Evolutionary conservation across 2,797 vertebrate genomes (phyloP), one percentile per base, ranked within the genome.

Genomic region (Florisuga fusca): DNA sequence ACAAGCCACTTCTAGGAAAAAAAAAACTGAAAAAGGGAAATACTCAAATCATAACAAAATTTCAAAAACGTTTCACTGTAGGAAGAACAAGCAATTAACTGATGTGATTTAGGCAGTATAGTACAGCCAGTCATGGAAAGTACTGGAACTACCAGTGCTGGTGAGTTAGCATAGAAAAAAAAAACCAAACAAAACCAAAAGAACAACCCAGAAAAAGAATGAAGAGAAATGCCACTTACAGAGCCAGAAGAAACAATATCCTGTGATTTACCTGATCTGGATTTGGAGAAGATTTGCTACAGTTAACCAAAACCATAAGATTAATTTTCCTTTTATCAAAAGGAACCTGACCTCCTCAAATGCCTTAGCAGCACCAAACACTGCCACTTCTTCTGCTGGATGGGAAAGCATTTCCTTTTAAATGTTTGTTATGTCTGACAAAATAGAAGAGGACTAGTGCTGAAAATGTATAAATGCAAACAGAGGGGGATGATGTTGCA

Each of bases 1-100:
- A 94, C 64, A 96, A 94, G 76, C 78, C 95, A 95, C 95, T 96
- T 97, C 88, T 69, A 84, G 55, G 20, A 27, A 58, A 62, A 74
- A 51, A 1, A 2, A 48, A 93, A 87, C 38, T 41, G 34, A 19
- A 63, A 46, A 71, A 58, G 4, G 22, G 12, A 15, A 74, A 29
- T 48, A 81, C 13, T 72, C 68, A 81, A 92, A 68, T 66, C 87
- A 67, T 3, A 51, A 36, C 6, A 16, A 45, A 79, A 33, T 57
- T 71, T 83, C 43, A 9, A 82, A 75, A 94, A 79, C 43, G 15
- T 90, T n/a, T 90, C 58, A 38, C 93, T 71, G 71, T n/a, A 81
- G 43, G 27, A 22, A 87, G 69, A 94, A 58, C 6, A 61, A 74
- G 53, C 38, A 71, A 46, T 34, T 87, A 75, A 86, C 22, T 58